A percentile compares a stretch with the other conserved stretches of the same genome.
Evolutionary conservation across 2,888 invertebrate species (phyloP).

Genomic region (Lycocerus yunnanus): DNA sequence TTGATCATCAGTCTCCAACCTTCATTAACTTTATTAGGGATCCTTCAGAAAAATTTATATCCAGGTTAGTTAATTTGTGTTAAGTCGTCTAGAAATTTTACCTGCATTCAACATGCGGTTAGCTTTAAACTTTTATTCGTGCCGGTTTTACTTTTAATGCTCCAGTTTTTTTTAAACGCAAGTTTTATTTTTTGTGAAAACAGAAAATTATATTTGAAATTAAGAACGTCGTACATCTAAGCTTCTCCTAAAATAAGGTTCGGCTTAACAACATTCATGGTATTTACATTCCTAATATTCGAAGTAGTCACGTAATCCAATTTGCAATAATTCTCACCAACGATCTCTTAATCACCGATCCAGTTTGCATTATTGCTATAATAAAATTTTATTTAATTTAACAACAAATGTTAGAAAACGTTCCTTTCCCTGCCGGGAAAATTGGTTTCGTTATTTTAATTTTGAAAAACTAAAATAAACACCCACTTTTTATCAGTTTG

Average conservation of each 20-base stretch:
- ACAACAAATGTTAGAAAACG: background rate
- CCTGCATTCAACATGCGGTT: background rate
- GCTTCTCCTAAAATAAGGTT: background rate
- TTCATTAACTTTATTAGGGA: conserved; percentile 65
- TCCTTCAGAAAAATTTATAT: conserved; percentile 61
- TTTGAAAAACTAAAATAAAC: too few species aligned
- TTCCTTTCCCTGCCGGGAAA: background rate
- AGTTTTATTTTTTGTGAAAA: background rate
- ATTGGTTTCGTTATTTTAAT: background rate
- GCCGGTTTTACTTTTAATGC: background rate
- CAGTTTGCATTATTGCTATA: background rate
- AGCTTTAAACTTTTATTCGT: background rate
- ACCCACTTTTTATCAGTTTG: too few species aligned
- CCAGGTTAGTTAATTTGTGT: conserved; percentile 52
- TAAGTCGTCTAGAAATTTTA: background rate
- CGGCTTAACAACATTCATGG: background rate
- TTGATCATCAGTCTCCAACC: conserved; percentile 62
- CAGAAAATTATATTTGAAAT: background rate
- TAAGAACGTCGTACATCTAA: too few species aligned
- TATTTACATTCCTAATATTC: background rate
- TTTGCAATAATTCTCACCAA: background rate
- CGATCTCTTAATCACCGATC: background rate
- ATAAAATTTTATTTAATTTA: background rate
- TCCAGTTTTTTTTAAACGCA: background rate
- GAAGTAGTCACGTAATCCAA: background rate